A percentile compares a stretch with the other conserved stretches of the same genome.
These are phyloP conservation scores for Sebastes elongatus DNA, from an alignment of 2,797 vertebrate genomes.

Conservation along the genomic window DNA sequence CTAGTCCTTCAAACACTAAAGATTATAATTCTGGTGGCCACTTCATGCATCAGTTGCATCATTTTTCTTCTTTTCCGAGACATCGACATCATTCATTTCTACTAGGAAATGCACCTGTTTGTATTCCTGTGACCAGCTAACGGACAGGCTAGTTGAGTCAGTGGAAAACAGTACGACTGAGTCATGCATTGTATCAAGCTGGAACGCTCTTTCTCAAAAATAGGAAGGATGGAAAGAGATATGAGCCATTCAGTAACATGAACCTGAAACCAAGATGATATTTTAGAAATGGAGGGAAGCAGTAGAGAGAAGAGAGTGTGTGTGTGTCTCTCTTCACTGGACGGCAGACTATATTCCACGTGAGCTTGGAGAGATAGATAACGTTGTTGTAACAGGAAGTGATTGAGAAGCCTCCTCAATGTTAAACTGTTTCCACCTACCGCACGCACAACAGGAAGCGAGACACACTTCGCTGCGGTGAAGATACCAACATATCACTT, in stretches of 20 bases:
- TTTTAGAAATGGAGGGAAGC: neutral
- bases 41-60: neutral
- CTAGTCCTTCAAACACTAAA: neutral
- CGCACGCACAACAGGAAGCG: constrained; percentile 59
- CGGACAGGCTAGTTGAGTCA: neutral
- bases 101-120: neutral
- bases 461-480: constrained; percentile 32
- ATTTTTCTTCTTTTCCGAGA: neutral
- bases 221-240: neutral
- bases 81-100: neutral
- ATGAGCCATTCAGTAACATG: neutral
- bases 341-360: neutral
- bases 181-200: neutral
- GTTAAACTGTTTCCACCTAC: constrained; percentile 22
- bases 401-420: neutral
- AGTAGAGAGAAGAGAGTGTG: neutral
- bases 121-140: neutral
- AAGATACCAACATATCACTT: constrained; percentile 50
- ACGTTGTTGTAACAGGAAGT: constrained; percentile 5
- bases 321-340: neutral
- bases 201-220: neutral
- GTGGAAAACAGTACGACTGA: neutral
- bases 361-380: neutral
- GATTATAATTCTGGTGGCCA: neutral
- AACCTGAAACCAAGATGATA: neutral